Evolutionary conservation across 92 coral and sea anemone genomes (phyloP).

Genomic region (Palythoa grandiflora): DNA sequence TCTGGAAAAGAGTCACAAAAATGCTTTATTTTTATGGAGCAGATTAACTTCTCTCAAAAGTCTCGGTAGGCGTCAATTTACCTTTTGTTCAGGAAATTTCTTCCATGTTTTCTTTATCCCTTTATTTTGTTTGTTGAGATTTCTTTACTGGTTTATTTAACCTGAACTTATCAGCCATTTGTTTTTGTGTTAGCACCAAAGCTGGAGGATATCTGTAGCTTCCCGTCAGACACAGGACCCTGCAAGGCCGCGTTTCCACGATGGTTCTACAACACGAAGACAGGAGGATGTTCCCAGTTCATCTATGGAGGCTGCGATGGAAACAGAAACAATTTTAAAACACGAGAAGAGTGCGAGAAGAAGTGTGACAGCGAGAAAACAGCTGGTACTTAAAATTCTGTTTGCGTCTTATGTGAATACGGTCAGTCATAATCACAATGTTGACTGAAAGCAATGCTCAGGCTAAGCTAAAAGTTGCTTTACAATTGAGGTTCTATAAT

Average conservation of each 20-base stretch:
- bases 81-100: too few species aligned
- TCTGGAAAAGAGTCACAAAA: too few species aligned
- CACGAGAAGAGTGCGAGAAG: constrained; percentile 25
- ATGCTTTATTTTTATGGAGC: too few species aligned
- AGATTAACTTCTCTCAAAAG: too few species aligned
- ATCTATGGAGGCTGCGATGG: constrained; percentile 40
- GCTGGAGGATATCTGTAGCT: neutral
- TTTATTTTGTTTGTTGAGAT: too few species aligned
- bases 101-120: too few species aligned
- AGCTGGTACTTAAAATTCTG: neutral
- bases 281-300: constrained; percentile 26
- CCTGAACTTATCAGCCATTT: too few species aligned
- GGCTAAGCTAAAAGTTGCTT: neutral
- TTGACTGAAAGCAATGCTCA: neutral
- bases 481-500: too few species aligned
- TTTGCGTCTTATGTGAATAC: neutral
- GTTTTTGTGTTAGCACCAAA: too few species aligned
- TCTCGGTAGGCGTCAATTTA: too few species aligned
- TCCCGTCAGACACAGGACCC: constrained; percentile 24
- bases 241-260: constrained; percentile 22
- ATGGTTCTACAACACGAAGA: constrained; percentile 31
- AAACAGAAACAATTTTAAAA: constrained; percentile 22
- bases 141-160: too few species aligned
- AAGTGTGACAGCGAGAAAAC: constrained; percentile 38
- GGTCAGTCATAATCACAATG: neutral